Conservation (phyloP, 2,888 invertebrate genomes). For the Pinctada fucata region DNA sequence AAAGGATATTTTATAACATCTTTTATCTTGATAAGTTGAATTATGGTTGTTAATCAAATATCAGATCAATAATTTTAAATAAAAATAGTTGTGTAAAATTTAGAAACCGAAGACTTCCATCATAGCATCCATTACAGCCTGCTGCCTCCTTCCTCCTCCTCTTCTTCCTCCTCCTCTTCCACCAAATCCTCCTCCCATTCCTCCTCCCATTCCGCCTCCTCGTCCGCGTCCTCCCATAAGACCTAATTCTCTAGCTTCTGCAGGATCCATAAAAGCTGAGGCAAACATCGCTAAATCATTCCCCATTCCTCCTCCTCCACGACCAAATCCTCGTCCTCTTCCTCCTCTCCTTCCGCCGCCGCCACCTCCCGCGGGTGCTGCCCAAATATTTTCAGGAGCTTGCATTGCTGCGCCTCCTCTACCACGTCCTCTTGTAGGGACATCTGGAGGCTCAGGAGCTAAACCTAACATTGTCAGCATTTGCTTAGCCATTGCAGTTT, state of each 20-base stretch:
- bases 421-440: constrained; percentile 29
- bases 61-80: too few relatives aligned
- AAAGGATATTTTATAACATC: too few relatives aligned
- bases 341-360: constrained; percentile 10
- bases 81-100: too few relatives aligned
- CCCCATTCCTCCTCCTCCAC: not conserved
- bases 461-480: constrained; percentile 37
- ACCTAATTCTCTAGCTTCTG: constrained; percentile 26
- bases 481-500: constrained; percentile 39
- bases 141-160: not conserved
- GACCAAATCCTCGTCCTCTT: not conserved
- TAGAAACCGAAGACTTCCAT: constrained; percentile 24
- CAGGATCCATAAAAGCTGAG: constrained; percentile 27
- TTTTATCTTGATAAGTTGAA: too few relatives aligned
- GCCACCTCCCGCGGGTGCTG: constrained; percentile 22
- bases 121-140: constrained; percentile 27
- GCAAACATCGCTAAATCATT: not conserved
- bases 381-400: not conserved
- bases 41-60: too few relatives aligned
- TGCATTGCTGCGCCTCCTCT: not conserved
- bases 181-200: constrained; percentile 16
- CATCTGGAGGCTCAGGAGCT: constrained; percentile 38
- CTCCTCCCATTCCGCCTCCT: constrained; percentile 22
- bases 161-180: constrained; percentile 15
- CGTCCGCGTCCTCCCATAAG: constrained; percentile 9